Percentiles rank a stretch among this genome's conserved stretches.
Conservation (phyloP, 2,888 invertebrate species). For the Eumerus sabulonum region DNA sequence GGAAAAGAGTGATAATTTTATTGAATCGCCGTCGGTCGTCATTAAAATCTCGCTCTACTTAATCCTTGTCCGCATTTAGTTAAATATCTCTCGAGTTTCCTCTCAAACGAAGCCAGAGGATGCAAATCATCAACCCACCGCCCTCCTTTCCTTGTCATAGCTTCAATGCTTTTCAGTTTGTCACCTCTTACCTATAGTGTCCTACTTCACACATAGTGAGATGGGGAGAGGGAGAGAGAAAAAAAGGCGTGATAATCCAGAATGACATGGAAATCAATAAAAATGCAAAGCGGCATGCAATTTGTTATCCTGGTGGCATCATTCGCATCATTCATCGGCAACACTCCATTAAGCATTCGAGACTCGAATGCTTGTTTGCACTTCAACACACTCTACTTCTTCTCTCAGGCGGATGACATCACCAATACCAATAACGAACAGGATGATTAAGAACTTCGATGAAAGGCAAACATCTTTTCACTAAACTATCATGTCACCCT, state of each 20-base stretch:
- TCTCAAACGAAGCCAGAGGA: too few species aligned
- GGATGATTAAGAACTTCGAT: conserved; percentile 30
- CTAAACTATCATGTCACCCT: conserved; percentile 34
- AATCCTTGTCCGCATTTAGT: conserved; percentile 16
- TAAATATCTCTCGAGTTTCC: neutral
- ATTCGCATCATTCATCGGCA: conserved; percentile 58
- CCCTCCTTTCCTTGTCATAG: too few species aligned
- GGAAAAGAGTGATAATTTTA: too few species aligned
- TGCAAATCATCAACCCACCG: too few species aligned
- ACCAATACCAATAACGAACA: conserved; percentile 14
- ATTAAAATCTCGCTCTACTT: conserved; percentile 2
- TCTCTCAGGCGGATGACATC: too few species aligned
- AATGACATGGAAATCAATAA: conserved; percentile 43
- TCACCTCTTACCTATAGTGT: conserved; percentile 22
- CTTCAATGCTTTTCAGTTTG: conserved; percentile 5
- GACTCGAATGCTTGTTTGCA: conserved; percentile 8
- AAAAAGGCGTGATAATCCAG: too few species aligned
- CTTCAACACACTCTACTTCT: too few species aligned
- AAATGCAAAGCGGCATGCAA: conserved; percentile 53
- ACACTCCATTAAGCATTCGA: conserved; percentile 47
- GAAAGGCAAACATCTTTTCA: conserved; percentile 51
- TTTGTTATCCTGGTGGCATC: conserved; percentile 55
- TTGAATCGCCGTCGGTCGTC: conserved; percentile 7
- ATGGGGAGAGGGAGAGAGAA: too few species aligned
- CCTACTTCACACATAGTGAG: too few species aligned